These are phyloP conservation scores for Calypte anna DNA, from an alignment of 2,113 vertebrate genomes.

Conservation along the genomic window DNA sequence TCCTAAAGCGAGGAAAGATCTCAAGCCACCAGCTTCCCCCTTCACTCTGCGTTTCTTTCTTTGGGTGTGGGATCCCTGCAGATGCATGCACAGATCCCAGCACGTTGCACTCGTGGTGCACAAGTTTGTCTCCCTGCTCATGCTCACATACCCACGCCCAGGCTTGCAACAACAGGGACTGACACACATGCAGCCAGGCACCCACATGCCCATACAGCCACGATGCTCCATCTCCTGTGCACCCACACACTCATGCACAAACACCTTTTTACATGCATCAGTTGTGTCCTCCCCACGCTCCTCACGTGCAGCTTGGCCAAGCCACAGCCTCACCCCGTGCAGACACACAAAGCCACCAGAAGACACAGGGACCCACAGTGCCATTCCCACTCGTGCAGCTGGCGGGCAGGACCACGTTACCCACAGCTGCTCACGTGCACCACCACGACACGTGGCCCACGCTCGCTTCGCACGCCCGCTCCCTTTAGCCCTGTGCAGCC, in stretches of 20 bases:
- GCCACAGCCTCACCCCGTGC: not conserved
- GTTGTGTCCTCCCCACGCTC: rapidly evolving
- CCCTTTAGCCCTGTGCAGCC: not conserved
- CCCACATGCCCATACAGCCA: not conserved
- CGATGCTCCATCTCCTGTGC: not conserved
- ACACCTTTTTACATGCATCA: not conserved
- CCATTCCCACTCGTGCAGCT: not conserved
- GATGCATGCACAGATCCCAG: not conserved
- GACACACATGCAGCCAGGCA: not conserved
- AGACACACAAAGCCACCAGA: not conserved
- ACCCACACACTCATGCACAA: not conserved
- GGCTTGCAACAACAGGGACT: not conserved
- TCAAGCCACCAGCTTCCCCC: not conserved
- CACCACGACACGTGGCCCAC: not conserved
- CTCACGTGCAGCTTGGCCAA: not conserved
- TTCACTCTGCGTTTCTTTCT: not conserved
- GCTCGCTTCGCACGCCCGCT: not conserved
- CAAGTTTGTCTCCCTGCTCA: not conserved
- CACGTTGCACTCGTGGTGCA: rapidly evolving
- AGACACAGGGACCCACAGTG: not conserved
- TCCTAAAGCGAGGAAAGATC: not conserved
- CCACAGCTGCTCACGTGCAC: not conserved
- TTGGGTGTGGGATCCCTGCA: not conserved
- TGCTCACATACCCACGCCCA: not conserved
- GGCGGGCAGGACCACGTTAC: not conserved